phyloP scores from a whole-genome alignment of 2,888 invertebrate genomes.

The Acrocyrtus sp. region DNA sequence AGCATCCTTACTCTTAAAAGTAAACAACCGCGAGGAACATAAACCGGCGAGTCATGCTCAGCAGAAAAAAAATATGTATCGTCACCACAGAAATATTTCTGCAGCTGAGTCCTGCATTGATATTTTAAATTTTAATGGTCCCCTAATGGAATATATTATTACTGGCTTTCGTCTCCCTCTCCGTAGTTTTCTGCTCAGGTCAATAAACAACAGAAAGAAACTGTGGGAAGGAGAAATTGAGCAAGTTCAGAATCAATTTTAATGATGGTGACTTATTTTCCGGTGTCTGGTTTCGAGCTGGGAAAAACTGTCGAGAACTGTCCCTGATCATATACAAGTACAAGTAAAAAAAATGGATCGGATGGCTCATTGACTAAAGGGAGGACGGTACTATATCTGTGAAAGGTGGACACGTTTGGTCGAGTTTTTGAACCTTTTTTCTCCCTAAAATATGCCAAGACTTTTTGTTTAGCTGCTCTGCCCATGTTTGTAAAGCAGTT shows the following conservation, averaged over 20 bases:
- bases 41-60: conserved; percentile 13
- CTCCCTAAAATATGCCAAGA: background rate
- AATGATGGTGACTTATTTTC: conserved; percentile 58
- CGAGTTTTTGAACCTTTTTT: background rate
- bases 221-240: conserved; percentile 6
- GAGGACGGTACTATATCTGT: background rate
- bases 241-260: conserved; percentile 38
- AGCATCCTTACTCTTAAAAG: conserved; percentile 29
- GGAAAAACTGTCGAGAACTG: conserved; percentile 55
- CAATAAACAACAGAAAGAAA: background rate
- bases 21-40: conserved; percentile 14
- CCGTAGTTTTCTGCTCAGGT: background rate
- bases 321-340: conserved; percentile 4
- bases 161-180: background rate
- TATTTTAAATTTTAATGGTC: background rate
- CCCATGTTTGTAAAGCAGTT: conserved; percentile 1
- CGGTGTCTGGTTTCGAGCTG: conserved; percentile 63
- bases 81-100: too few relatives aligned
- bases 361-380: conserved; percentile 22
- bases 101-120: too few relatives aligned
- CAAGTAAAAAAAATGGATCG: conserved; percentile 10
- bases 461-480: too few relatives aligned
- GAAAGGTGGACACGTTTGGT: conserved; percentile 33
- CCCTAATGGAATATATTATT: background rate
- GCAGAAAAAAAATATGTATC: too few relatives aligned